A percentile compares a stretch with the other conserved stretches of the same genome.
These are phyloP conservation scores for Mormyrus lacerda DNA, from an alignment of 2,113 vertebrate species.

Conservation along the genomic window DNA sequence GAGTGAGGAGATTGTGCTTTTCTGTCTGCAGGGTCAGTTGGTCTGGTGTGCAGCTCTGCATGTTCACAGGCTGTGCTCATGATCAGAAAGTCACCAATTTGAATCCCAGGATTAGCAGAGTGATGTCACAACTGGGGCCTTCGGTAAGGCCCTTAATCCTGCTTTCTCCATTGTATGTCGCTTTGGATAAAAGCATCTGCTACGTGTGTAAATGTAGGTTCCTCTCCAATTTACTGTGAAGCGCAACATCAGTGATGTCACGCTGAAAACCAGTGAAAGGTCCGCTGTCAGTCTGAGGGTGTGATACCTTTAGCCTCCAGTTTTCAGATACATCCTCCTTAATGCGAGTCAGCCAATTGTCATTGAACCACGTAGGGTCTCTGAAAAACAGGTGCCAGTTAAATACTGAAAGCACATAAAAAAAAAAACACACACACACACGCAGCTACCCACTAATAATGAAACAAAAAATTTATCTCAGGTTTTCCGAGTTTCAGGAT, in stretches of 20 bases:
- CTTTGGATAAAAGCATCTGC: background rate
- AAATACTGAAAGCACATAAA: background rate
- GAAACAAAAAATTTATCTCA: background rate
- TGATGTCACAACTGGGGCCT: background rate
- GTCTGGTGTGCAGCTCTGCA: background rate
- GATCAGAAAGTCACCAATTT: background rate
- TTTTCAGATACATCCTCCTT: conserved; percentile 88
- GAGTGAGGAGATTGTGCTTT: background rate
- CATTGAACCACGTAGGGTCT: conserved; percentile 82
- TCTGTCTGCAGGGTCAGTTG: background rate
- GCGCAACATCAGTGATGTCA: background rate
- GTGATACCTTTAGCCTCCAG: conserved; percentile 89
- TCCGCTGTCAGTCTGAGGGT: background rate
- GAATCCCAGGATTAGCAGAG: background rate
- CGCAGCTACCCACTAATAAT: background rate
- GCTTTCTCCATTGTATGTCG: background rate
- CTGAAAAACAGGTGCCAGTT: conserved; percentile 51
- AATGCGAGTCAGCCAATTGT: conserved; percentile 81
- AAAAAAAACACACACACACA: background rate
- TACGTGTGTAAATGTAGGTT: background rate
- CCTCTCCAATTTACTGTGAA: background rate
- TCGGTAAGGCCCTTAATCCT: background rate
- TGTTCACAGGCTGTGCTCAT: background rate
- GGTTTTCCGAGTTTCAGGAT: background rate
- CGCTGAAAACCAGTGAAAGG: background rate